Base-by-base conservation (phyloP, 2,113 vertebrate species). In the Alces alces region DNA sequence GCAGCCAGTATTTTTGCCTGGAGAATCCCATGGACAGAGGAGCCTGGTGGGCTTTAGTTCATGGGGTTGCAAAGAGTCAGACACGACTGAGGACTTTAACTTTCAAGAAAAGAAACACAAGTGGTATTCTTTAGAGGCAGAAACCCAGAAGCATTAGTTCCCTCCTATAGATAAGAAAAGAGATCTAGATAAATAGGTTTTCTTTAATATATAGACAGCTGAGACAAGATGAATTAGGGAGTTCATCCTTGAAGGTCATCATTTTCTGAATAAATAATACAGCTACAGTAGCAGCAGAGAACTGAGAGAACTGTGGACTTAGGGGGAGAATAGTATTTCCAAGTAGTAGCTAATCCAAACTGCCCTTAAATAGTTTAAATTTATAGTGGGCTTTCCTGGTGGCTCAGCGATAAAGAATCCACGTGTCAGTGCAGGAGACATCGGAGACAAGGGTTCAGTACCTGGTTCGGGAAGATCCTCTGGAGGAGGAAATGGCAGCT, bases 191-290 rank as follows among this genome's bases (percentile, higher is more conserved):
- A 79, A 92, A 30, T 23, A 47, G 30, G 10, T 60, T 89, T 92
- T 89, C 50, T 85, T 64, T 47, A 85, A 85, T 85, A 8, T 55
- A 50, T 8, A 94, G 11, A 52, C 2, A 43, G 21, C 17, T 84
- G 55, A 93, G 82, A 93, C 21, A 30, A 61, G 82, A 45, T 95
- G 27, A 90, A 70, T 30, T 28, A 86, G 7, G 5, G 25, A 70
- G 33, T 79, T 95, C 33, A 66, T 66, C 19, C 33, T 80, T 57
- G 60, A 78, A 89, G 21, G 33, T 76, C 33, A 58, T 83, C n/a
- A 25, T 96, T 82, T 97, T 93, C 85, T 96, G 84, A 96, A 43
- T 93, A 93, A 55, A 21, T 70, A 57, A 55, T 55, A 19, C 30
- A 92, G 33, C 21, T 73, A 2, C 83, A 86, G 78, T 16, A 73